Evolutionary conservation across 2,113 vertebrate genomes (phyloP).

Genomic region (Neogale vison): DNA sequence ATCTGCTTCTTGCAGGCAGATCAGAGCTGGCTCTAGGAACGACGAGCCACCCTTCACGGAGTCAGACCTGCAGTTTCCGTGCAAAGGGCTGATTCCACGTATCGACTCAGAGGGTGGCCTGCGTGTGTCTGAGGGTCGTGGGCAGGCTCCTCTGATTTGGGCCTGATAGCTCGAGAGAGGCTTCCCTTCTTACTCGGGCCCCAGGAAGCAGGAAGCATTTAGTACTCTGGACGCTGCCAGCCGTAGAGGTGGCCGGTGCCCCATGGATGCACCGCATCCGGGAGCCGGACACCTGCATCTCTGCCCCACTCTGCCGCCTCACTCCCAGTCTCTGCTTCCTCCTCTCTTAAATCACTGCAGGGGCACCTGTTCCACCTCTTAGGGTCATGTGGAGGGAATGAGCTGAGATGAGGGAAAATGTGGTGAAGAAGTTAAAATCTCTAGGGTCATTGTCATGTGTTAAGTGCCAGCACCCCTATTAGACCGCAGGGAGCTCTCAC

Average conservation of each 20-base stretch:
- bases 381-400: background rate
- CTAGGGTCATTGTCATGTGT: background rate
- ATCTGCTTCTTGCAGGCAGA: background rate
- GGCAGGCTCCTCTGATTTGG: background rate
- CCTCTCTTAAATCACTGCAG: background rate
- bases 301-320: rapidly evolving
- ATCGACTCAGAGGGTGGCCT: background rate
- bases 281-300: background rate
- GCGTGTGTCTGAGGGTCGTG: rapidly evolving
- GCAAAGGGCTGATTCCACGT: background rate
- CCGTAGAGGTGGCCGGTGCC: rapidly evolving
- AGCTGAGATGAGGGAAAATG: background rate
- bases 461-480: background rate
- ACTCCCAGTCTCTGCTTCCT: background rate
- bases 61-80: background rate
- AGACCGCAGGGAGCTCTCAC: background rate
- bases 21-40: background rate
- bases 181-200: background rate
- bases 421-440: background rate
- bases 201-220: too few relatives aligned
- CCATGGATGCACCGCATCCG: rapidly evolving
- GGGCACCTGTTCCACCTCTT: background rate
- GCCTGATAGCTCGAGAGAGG: background rate
- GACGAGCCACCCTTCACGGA: rapidly evolving
- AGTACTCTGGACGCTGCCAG: background rate